Conservation (phyloP, 2,797 vertebrate genomes). For the Molossus molossus region DNA sequence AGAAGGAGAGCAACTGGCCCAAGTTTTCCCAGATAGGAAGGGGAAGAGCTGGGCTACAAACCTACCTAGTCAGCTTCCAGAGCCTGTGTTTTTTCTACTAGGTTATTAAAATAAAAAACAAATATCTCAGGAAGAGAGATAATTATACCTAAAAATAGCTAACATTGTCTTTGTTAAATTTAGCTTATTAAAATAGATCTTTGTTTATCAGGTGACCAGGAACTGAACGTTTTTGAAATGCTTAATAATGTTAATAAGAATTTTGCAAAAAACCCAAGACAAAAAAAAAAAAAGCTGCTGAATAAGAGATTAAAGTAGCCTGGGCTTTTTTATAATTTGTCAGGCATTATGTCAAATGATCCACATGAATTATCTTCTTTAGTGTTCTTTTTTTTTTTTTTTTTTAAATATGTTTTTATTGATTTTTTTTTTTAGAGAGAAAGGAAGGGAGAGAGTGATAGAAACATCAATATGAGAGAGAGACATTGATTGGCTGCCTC, state of each 20-base stretch:
- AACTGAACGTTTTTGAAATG: slow-evolving; percentile 9
- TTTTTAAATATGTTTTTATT: no score
- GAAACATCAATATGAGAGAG: no score
- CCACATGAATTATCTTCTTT: neutral
- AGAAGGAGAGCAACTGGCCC: neutral
- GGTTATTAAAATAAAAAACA: slow-evolving; percentile 23
- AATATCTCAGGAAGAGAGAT: neutral
- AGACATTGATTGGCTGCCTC: no score
- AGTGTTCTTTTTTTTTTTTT: neutral
- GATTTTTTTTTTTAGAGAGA: no score
- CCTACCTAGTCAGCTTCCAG: neutral
- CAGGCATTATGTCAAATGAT: neutral
- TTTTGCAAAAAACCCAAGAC: neutral
- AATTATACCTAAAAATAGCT: neutral
- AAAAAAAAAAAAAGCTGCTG: neutral
- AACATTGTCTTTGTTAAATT: slow-evolving; percentile 1
- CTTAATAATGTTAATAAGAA: neutral
- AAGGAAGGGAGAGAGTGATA: no score
- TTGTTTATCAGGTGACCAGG: neutral
- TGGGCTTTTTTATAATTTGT: neutral
- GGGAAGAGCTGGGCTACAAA: neutral
- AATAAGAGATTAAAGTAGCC: neutral
- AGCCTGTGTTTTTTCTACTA: neutral
- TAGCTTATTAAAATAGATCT: neutral
- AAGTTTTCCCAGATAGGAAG: neutral